Percentiles rank a stretch among this genome's conserved stretches.
phyloP scores from a whole-genome alignment of 1,140 invertebrate species.

The Drosophila gunungcola region DNA sequence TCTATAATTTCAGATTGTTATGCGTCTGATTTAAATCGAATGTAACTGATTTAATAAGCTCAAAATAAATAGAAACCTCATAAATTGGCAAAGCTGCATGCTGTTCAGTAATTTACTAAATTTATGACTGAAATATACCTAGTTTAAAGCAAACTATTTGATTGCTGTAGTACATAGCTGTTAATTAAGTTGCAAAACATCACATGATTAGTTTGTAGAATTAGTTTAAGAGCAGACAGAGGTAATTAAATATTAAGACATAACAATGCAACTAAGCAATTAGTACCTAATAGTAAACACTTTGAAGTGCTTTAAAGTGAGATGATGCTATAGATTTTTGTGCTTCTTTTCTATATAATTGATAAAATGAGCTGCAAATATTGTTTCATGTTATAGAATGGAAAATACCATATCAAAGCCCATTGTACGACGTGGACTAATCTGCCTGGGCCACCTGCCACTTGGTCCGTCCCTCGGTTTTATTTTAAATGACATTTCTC shows the following conservation, averaged over 20 bases:
- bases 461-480: conserved; percentile 5
- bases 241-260: no score
- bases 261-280: no score
- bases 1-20: not conserved
- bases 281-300: no score
- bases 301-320: no score
- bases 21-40: conserved; percentile 6
- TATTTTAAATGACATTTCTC: conserved; percentile 23
- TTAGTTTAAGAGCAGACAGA: no score
- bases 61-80: not conserved
- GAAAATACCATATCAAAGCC: not conserved
- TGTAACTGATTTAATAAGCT: conserved; percentile 3
- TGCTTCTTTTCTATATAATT: no score
- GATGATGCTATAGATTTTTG: no score
- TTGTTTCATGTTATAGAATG: no score
- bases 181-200: not conserved
- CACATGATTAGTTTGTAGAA: no score
- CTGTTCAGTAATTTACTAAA: not conserved
- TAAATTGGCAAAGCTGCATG: not conserved
- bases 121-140: not conserved
- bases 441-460: conserved; percentile 11
- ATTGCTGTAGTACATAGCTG: not conserved
- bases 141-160: not conserved
- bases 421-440: conserved; percentile 25
- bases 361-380: no score